Percentiles rank a stretch among this genome's conserved stretches.
These are phyloP conservation scores for Pollimyrus isidori DNA, from an alignment of 2,113 vertebrate genomes.

Conservation along the genomic window DNA sequence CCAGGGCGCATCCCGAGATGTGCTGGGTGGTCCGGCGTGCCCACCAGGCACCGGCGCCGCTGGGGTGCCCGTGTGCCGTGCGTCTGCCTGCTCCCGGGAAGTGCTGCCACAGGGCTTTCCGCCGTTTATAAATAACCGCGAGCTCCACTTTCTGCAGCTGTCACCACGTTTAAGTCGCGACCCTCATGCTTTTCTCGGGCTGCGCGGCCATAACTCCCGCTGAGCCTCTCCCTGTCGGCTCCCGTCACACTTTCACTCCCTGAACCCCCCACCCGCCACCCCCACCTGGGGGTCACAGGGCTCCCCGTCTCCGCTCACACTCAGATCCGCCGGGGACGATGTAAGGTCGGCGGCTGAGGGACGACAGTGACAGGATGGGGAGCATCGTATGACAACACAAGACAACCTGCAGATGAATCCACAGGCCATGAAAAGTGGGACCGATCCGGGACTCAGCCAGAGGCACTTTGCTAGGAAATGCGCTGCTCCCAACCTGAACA, in stretches of 20 bases:
- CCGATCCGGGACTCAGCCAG: not conserved
- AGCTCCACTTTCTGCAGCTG: slow-evolving; percentile 71
- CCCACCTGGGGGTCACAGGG: not conserved
- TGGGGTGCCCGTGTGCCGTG: not conserved
- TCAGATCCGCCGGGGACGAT: not conserved
- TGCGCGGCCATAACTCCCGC: slow-evolving; percentile 47
- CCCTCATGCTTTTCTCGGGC: slow-evolving; percentile 55
- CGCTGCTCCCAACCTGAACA: not conserved
- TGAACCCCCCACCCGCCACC: not conserved
- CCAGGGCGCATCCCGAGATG: too few species aligned
- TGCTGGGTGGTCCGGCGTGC: not conserved
- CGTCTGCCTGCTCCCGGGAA: not conserved
- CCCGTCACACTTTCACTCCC: slow-evolving; percentile 8
- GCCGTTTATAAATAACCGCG: slow-evolving; percentile 51
- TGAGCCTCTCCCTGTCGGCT: slow-evolving; percentile 25
- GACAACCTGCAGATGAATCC: not conserved
- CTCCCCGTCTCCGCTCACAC: not conserved
- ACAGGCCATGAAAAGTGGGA: not conserved
- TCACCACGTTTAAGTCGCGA: slow-evolving; percentile 67
- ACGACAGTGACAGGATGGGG: not conserved
- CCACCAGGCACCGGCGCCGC: not conserved
- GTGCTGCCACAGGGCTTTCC: slow-evolving; percentile 39
- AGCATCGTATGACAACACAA: not conserved
- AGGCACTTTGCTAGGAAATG: not conserved
- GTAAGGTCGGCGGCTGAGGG: not conserved